Percentiles rank a stretch among this genome's conserved stretches.
phyloP scores from a whole-genome alignment of 30 jellyfish, hydroid and myxozoan species.

The Hydra vulgaris region DNA sequence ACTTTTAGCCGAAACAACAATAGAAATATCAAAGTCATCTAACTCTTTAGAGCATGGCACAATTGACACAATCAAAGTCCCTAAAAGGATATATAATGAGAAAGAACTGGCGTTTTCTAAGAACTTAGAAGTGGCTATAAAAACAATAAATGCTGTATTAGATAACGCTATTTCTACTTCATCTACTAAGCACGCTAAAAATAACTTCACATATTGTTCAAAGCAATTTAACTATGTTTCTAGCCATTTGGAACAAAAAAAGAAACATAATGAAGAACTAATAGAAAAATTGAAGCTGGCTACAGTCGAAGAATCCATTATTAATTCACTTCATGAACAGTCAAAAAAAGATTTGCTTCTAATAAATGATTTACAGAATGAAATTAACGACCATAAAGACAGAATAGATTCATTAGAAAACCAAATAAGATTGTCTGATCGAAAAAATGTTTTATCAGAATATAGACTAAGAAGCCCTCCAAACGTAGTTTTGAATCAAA shows the following conservation, averaged over 20 bases:
- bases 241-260: neutral
- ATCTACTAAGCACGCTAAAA: neutral
- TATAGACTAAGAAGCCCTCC: neutral
- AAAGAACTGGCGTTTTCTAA: slow-evolving; percentile 3
- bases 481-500: neutral
- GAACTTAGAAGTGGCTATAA: neutral
- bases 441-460: neutral
- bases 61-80: neutral
- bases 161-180: neutral
- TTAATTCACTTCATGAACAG: neutral
- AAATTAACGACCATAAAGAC: neutral
- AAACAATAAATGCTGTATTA: neutral
- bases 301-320: neutral
- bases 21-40: neutral
- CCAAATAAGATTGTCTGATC: neutral
- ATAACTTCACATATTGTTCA: neutral
- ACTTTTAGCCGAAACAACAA: too few species aligned
- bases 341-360: neutral
- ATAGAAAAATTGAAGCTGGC: neutral
- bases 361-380: neutral
- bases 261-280: neutral
- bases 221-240: slow-evolving; percentile 5
- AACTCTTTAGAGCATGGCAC: neutral
- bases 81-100: slow-evolving; percentile 2
- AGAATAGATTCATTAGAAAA: neutral